Conservation (phyloP, 2,888 invertebrate species). For the Hirtodrosophila histrioides region DNA sequence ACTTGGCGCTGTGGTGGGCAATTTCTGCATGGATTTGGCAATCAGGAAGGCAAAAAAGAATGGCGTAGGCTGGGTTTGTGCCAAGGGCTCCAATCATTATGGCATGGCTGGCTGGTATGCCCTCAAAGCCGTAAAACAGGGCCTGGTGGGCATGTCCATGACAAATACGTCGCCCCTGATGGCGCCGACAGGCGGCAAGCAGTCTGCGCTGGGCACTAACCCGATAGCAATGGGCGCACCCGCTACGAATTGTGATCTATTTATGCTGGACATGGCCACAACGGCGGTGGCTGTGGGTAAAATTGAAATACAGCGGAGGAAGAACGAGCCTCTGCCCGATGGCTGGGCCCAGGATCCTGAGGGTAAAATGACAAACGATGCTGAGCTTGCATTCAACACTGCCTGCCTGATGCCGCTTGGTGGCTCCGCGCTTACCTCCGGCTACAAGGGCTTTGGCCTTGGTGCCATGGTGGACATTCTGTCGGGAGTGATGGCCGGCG, state of each 20-base stretch:
- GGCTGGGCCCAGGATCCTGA: slow-evolving; percentile 93
- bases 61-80: slow-evolving; percentile 94
- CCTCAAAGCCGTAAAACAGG: slow-evolving; percentile 89
- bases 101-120: slow-evolving; percentile 95
- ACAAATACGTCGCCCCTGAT: slow-evolving; percentile 96
- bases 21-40: slow-evolving; percentile 91
- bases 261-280: slow-evolving; percentile 97
- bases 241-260: slow-evolving; percentile 88
- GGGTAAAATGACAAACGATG: slow-evolving; percentile 88
- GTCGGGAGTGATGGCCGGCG: slow-evolving; percentile 92
- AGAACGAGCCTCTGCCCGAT: slow-evolving; percentile 89
- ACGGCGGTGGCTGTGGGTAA: slow-evolving; percentile 97
- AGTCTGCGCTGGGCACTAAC: slow-evolving; percentile 93
- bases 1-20: slow-evolving; percentile 92
- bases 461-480: slow-evolving; percentile 94
- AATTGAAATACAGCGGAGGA: slow-evolving; percentile 93
- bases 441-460: slow-evolving; percentile 96
- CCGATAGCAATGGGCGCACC: slow-evolving; percentile 93
- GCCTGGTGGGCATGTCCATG: slow-evolving; percentile 93
- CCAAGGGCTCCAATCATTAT: slow-evolving; percentile 93
- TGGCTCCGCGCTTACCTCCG: slow-evolving; percentile 89
- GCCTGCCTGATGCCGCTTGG: slow-evolving; percentile 89
- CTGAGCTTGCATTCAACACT: slow-evolving; percentile 86
- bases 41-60: slow-evolving; percentile 91
- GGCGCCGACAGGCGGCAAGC: slow-evolving; percentile 92